Base-by-base conservation (phyloP, 1,140 invertebrate species). In the Cotesia glomerata region DNA sequence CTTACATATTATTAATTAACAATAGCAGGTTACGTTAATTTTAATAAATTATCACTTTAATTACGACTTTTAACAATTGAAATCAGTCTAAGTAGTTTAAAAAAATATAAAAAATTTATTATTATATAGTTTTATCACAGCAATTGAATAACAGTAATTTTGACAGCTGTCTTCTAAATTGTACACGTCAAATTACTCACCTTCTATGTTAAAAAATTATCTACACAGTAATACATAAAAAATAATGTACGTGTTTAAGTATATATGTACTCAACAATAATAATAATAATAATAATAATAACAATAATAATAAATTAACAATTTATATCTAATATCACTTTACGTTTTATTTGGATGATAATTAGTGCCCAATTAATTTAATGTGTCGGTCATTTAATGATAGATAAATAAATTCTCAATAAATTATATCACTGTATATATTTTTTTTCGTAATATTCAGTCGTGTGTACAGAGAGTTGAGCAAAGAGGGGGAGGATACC, bases 131-230 rank as follows among this genome's bases (percentile, higher is more conserved):
- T 14, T n/a, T 63, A 45, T 36, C 32, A 4, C 34, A 35, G 35
- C 35, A 36, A 32, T 3, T 32, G n/a, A 18, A 5, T 18, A 51
- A n/a, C 5, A 71, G 52, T 34, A 34, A 64, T 66, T 65, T 66
- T 72, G 70, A 72, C 70, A 72, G 70, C 69, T 71, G 69, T 71
- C 62, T 71, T 56, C 35, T 35, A 56, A 56, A 16, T 18, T 36
- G 51, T 65, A 65, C 35, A 71, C 61, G 61, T 64, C 61, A 64
- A 63, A 56, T 56, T 64, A 71, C 69, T 54, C 34, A 72, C 63
- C 62, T 59, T 7, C 32, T 32, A 61, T 13, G 52, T 34, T 56
- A 52, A 26, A 8, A 36, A 32, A 1, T 18, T 32, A 68, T 54
- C 16, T 26, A 13, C 16, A 8, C 4, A 7, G 8, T 5, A 35